Evolutionary conservation across 2,797 vertebrate genomes (phyloP).

Genomic region (Rhodeus uyekii): DNA sequence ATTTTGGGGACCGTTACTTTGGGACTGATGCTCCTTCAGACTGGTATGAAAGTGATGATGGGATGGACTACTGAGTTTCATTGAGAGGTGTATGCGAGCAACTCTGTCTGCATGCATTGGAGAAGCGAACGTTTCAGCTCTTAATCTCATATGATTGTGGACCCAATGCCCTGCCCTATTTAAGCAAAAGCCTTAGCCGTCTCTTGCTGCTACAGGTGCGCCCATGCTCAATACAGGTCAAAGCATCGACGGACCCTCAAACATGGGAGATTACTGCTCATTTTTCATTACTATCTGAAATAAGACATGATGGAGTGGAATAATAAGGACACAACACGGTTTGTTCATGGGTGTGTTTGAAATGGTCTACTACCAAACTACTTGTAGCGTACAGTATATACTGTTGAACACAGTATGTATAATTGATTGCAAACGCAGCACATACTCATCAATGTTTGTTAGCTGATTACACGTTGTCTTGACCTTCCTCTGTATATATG

Average conservation of each 20-base stretch:
- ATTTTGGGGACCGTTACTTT: conserved; percentile 91
- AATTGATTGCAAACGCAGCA: neutral
- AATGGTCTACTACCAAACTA: neutral
- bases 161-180: neutral
- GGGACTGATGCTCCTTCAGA: conserved; percentile 86
- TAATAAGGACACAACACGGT: neutral
- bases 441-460: neutral
- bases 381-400: neutral
- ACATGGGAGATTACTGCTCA: neutral
- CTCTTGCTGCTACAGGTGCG: neutral
- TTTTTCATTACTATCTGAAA: conserved; percentile 10
- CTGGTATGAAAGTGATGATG: conserved; percentile 82
- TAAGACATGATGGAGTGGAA: neutral
- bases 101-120: neutral
- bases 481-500: neutral
- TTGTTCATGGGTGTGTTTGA: neutral
- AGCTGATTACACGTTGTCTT: neutral
- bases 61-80: conserved; percentile 78
- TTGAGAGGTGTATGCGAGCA: neutral
- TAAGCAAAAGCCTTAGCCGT: neutral
- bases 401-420: neutral
- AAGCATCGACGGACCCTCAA: neutral
- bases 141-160: conserved; percentile 11
- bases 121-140: conserved; percentile 38
- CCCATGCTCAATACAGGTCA: neutral